Conservation (phyloP, 2,113 vertebrate genomes). For the Butorides virescens region DNA sequence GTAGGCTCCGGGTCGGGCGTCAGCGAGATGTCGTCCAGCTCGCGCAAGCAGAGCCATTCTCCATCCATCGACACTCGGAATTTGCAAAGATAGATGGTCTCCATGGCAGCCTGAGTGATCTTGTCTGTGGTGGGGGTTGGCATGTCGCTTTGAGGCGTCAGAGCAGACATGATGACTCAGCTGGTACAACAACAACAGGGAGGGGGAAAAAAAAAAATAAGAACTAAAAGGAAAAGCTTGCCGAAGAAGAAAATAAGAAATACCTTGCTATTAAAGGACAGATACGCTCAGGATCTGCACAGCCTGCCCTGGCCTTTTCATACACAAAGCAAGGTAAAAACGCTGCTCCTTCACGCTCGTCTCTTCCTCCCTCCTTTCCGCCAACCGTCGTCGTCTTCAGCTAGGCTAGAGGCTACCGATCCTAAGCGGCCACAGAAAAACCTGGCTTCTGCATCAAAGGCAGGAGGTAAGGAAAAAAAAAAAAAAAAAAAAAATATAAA, state of each 20-base stretch:
- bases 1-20: conserved; percentile 97
- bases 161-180: conserved; percentile 99
- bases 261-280: conserved; percentile 36
- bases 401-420: conserved; percentile 34
- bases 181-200: conserved; percentile 79
- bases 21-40: conserved; percentile 99
- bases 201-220: conserved; percentile 19
- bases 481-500: background rate
- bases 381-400: background rate
- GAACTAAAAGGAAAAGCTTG: conserved; percentile 52
- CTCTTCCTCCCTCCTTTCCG: conserved; percentile 48
- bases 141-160: conserved; percentile 96
- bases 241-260: conserved; percentile 32
- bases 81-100: conserved; percentile 99
- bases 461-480: background rate
- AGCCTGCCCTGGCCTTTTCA: conserved; percentile 39
- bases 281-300: conserved; percentile 19
- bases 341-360: conserved; percentile 18
- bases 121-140: conserved; percentile 99
- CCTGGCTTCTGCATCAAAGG: conserved; percentile 1
- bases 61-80: conserved; percentile 99
- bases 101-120: conserved; percentile 99
- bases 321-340: conserved; percentile 55
- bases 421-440: conserved; percentile 41
- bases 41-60: conserved; percentile 97